Evolutionary conservation across 2,888 invertebrate species (phyloP).

Genomic region (Brenthis daphne): DNA sequence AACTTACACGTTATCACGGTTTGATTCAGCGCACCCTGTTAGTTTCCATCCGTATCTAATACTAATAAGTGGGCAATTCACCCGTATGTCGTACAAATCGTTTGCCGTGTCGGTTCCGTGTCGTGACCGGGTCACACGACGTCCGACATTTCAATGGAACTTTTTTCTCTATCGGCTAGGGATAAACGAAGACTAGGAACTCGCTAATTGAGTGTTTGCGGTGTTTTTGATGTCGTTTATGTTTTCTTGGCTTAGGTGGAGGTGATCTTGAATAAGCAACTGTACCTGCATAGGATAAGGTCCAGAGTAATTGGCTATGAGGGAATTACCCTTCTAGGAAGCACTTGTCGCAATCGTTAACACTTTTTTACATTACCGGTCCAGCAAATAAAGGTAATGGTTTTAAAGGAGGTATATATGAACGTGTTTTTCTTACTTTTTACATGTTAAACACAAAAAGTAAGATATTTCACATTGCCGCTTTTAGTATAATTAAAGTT

Average conservation of each 20-base stretch:
- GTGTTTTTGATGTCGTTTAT: slow-evolving; percentile 42
- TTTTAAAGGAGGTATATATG: slow-evolving; percentile 11
- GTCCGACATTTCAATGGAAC: slow-evolving; percentile 50
- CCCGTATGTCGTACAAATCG: slow-evolving; percentile 39
- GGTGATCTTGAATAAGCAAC: slow-evolving; percentile 12
- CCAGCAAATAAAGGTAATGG: slow-evolving; percentile 17
- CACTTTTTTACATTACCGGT: slow-evolving; percentile 31
- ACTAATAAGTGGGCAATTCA: slow-evolving; percentile 37
- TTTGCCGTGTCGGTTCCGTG: slow-evolving; percentile 58
- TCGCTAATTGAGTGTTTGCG: slow-evolving; percentile 44
- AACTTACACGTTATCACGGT: slow-evolving; percentile 27
- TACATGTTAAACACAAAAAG: neutral
- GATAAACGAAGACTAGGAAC: slow-evolving; percentile 51
- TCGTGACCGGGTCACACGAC: slow-evolving; percentile 66
- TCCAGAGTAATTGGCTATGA: slow-evolving; percentile 2
- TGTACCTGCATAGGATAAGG: slow-evolving; percentile 25
- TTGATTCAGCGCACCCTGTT: slow-evolving; percentile 29
- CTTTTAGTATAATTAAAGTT: slow-evolving; percentile 3
- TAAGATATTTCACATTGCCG: neutral
- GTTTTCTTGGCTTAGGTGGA: slow-evolving; percentile 21
- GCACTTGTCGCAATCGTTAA: slow-evolving; percentile 28
- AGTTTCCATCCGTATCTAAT: slow-evolving; percentile 34
- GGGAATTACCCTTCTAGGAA: slow-evolving; percentile 33
- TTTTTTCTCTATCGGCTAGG: slow-evolving; percentile 37
- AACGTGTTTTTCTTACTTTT: slow-evolving; percentile 8